Evolutionary conservation across 2,888 invertebrate species (phyloP).

Genomic region (Diploptera punctata): DNA sequence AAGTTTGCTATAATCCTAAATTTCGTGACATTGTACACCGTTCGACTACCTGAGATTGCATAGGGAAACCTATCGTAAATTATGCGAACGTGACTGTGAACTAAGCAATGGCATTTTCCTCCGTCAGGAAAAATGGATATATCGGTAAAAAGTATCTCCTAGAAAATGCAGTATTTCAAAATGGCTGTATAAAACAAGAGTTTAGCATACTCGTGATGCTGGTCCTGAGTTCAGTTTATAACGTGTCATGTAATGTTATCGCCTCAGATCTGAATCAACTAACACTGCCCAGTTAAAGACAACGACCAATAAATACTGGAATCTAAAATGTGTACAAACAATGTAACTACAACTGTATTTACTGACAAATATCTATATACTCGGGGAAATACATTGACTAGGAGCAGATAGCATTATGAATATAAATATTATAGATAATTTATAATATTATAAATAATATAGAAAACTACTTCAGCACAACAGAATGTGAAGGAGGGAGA

Average conservation of each 20-base stretch:
- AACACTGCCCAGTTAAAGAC: constrained; percentile 40
- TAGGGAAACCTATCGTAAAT: constrained; percentile 41
- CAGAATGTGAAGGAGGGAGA: constrained; percentile 33
- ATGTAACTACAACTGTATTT: constrained; percentile 37
- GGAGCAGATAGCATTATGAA: constrained; percentile 41
- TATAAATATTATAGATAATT: constrained; percentile 39
- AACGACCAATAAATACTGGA: constrained; percentile 40
- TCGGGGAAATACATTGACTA: constrained; percentile 41
- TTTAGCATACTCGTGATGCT: constrained; percentile 42
- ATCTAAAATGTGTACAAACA: constrained; percentile 40
- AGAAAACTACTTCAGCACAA: constrained; percentile 38
- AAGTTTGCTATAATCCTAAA: constrained; percentile 39
- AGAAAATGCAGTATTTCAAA: constrained; percentile 44
- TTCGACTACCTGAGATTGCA: constrained; percentile 43
- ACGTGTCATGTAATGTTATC: constrained; percentile 40
- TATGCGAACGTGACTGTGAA: constrained; percentile 39
- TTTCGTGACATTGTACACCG: constrained; percentile 40
- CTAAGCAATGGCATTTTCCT: constrained; percentile 41
- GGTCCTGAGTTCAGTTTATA: constrained; percentile 39
- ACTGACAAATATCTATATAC: constrained; percentile 40
- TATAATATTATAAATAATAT: too few species aligned
- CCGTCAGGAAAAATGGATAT: constrained; percentile 38
- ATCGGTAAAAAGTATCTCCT: constrained; percentile 42
- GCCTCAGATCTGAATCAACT: constrained; percentile 42
- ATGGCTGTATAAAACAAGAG: constrained; percentile 43